Conservation (phyloP, 2,113 vertebrate species). For the Furnarius figulus region DNA sequence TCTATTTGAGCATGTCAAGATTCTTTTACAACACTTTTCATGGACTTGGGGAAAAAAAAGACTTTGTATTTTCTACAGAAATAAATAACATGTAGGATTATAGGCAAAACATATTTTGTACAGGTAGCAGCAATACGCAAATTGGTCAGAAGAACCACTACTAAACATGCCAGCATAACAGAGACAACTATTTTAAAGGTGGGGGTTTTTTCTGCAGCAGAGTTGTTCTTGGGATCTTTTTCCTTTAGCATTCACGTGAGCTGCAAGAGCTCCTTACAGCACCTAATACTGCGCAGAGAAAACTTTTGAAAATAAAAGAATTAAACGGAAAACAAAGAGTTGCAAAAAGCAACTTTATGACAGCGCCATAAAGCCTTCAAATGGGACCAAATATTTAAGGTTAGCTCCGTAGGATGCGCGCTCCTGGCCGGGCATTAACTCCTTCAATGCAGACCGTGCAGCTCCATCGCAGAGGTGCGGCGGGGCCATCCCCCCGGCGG, state of each 20-base stretch:
- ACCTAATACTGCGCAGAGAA: not conserved
- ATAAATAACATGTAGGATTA: not conserved
- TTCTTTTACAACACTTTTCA: not conserved
- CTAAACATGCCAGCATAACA: not conserved
- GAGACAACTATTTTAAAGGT: not conserved
- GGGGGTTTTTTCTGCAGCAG: no score
- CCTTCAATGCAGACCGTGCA: not conserved
- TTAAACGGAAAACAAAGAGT: not conserved
- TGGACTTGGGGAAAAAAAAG: accelerated
- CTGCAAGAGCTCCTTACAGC: not conserved
- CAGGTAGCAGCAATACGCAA: not conserved
- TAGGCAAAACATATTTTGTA: not conserved
- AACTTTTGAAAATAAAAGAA: not conserved
- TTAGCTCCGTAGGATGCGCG: accelerated
- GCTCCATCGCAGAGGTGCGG: accelerated
- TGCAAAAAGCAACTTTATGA: not conserved
- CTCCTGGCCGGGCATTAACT: not conserved
- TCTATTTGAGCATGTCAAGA: not conserved
- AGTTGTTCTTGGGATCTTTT: not conserved
- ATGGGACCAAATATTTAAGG: accelerated
- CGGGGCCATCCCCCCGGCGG: no score
- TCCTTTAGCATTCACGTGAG: accelerated
- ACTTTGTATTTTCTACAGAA: not conserved
- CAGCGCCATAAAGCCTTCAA: accelerated
- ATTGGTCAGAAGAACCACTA: not conserved